phyloP scores from a whole-genome alignment of 1,140 invertebrate species.

The Brachionus calyciflorus region DNA sequence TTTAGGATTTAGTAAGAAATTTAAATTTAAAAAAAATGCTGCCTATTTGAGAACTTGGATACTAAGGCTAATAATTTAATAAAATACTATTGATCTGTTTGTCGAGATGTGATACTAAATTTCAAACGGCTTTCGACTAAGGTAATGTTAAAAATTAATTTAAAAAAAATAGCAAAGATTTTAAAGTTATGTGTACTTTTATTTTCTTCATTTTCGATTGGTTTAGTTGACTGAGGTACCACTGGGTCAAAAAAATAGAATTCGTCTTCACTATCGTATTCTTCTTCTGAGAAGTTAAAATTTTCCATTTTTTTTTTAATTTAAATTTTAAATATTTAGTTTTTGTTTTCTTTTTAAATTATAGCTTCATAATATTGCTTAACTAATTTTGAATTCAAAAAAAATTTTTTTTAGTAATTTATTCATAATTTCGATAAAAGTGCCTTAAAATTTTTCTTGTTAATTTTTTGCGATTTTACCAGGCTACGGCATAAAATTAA shows the following conservation, averaged over 20 bases:
- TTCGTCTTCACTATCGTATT: slow-evolving; percentile 2
- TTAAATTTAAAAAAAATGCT: slow-evolving; percentile 35
- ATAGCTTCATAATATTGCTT: neutral
- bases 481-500: no score
- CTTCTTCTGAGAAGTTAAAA: slow-evolving; percentile 2
- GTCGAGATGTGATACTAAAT: neutral
- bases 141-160: neutral
- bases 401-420: neutral
- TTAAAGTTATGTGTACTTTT: neutral
- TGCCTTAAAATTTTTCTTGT: no score
- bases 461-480: no score
- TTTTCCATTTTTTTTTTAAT: neutral
- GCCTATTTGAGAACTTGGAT: slow-evolving; percentile 42
- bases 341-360: neutral
- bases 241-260: slow-evolving; percentile 26
- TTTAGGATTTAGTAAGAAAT: neutral
- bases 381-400: neutral
- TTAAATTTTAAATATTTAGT: neutral
- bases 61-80: neutral
- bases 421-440: neutral
- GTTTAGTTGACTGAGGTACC: neutral
- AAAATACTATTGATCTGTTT: neutral
- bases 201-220: neutral
- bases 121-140: neutral
- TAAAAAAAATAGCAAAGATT: no score